These are phyloP conservation scores for Rynchops niger DNA, from an alignment of 2,113 vertebrate genomes.

Conservation along the genomic window DNA sequence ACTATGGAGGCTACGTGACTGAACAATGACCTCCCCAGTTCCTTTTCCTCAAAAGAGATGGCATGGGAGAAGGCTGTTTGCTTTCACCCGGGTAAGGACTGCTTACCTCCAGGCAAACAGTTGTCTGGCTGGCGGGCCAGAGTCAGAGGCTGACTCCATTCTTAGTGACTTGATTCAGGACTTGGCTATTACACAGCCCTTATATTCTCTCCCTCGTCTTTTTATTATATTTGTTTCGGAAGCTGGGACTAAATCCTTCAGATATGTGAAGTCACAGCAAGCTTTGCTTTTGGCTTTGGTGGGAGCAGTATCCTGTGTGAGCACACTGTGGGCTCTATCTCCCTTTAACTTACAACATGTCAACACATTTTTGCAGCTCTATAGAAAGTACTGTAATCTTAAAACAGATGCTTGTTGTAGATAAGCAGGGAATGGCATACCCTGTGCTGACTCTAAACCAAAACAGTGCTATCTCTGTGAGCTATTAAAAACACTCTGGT, in stretches of 20 bases:
- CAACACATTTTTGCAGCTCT: background rate
- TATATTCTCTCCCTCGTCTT: background rate
- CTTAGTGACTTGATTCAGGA: background rate
- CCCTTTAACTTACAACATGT: background rate
- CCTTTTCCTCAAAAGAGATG: background rate
- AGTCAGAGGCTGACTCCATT: background rate
- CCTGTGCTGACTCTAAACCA: background rate
- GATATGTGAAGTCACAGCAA: background rate
- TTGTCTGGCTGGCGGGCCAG: background rate
- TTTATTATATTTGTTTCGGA: background rate
- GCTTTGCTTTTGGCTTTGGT: background rate
- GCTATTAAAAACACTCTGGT: background rate
- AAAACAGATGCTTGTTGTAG: constrained; percentile 1
- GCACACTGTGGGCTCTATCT: background rate
- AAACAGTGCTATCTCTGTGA: background rate
- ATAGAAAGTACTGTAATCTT: constrained; percentile 1
- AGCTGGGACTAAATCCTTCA: background rate
- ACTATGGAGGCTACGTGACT: background rate
- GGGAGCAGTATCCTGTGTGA: background rate
- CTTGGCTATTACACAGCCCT: background rate
- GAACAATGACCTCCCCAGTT: background rate
- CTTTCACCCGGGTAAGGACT: background rate
- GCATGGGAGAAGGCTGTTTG: background rate
- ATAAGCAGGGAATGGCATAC: background rate
- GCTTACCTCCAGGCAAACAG: background rate